Conservation (phyloP, 2,797 vertebrate species). For the Acipenser ruthenus region DNA sequence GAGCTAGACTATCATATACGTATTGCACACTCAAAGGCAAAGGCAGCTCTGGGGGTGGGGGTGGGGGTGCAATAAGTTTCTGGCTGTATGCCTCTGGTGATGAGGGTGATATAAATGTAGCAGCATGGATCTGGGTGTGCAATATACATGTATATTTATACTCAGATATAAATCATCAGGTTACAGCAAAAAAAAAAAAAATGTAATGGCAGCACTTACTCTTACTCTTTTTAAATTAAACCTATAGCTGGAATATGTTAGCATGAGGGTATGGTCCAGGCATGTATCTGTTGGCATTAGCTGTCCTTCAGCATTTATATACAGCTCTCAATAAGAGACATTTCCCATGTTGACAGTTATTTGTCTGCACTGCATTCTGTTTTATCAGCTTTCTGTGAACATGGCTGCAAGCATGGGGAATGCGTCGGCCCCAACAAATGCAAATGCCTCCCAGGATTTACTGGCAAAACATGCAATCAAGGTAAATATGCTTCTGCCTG, state of each 20-base stretch:
- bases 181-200: no score
- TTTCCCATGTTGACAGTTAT: not conserved
- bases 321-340: no score
- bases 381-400: conserved; percentile 78
- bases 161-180: no score
- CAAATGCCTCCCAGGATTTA: conserved; percentile 87
- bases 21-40: no score
- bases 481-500: conserved; percentile 54
- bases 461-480: conserved; percentile 87
- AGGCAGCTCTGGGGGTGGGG: no score
- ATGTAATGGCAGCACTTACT: no score
- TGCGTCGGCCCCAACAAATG: conserved; percentile 87
- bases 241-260: not conserved
- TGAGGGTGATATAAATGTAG: no score
- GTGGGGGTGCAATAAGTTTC: no score
- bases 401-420: conserved; percentile 88
- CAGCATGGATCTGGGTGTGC: no score
- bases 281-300: not conserved
- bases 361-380: conserved; percentile 29
- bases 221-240: not conserved
- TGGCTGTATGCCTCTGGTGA: no score
- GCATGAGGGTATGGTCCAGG: not conserved
- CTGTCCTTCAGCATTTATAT: not conserved
- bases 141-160: no score
- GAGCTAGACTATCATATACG: no score